Percentiles rank a stretch among this genome's conserved stretches.
Conservation (phyloP, 2,888 invertebrate species). For the Ichneumon xanthorius region DNA sequence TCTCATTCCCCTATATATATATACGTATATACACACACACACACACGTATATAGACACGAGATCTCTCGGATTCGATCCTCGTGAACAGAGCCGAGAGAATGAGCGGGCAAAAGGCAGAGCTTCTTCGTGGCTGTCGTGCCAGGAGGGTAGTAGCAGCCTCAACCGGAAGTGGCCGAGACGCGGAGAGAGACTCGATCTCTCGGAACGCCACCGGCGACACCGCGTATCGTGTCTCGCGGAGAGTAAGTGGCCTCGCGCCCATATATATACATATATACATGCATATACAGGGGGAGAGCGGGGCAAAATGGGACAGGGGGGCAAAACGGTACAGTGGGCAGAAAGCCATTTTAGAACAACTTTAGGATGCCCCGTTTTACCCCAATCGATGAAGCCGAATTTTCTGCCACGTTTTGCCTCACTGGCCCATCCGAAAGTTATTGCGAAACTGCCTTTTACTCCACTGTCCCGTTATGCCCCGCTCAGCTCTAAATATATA, state of each 20-base stretch:
- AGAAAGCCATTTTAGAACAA: no score
- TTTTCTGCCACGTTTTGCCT: no score
- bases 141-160: slow-evolving; percentile 29
- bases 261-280: neutral
- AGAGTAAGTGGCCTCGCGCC: neutral
- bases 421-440: no score
- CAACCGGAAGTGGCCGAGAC: slow-evolving; percentile 79
- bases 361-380: no score
- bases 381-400: no score
- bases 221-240: slow-evolving; percentile 58
- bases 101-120: slow-evolving; percentile 22
- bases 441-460: no score
- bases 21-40: neutral
- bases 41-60: slow-evolving; percentile 7
- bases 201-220: slow-evolving; percentile 71
- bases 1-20: slow-evolving; percentile 14
- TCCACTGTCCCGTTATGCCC: no score
- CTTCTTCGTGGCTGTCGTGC: slow-evolving; percentile 26
- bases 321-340: neutral
- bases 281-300: neutral
- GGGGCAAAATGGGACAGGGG: no score
- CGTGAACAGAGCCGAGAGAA: slow-evolving; percentile 44
- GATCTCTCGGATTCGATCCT: slow-evolving; percentile 52
- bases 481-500: neutral
- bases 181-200: slow-evolving; percentile 77